Evolutionary conservation across 2,797 vertebrate species (phyloP).

Genomic region (Girardinus metallicus): DNA sequence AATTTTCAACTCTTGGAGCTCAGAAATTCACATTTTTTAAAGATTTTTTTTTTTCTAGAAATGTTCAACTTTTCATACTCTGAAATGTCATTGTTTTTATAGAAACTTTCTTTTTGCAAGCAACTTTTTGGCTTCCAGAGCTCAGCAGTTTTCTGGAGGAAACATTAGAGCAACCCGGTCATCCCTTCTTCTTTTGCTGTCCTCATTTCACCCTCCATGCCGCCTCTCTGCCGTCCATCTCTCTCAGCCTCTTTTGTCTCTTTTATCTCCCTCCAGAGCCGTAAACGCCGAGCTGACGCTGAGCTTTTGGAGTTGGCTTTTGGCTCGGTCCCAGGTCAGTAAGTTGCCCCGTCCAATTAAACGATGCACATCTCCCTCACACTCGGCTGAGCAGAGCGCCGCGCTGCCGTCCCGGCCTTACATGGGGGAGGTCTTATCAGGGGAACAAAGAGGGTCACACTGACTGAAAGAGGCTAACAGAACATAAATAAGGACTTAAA

Average conservation of each 20-base stretch:
- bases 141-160: no score
- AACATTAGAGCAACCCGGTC: not conserved
- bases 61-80: no score
- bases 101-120: no score
- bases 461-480: constrained; percentile 33
- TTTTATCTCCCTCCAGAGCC: constrained; percentile 42
- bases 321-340: constrained; percentile 69
- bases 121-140: no score
- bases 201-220: not conserved
- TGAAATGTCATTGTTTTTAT: no score
- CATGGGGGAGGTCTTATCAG: constrained; percentile 57
- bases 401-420: constrained; percentile 51
- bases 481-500: constrained; percentile 19
- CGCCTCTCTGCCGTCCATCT: constrained; percentile 16
- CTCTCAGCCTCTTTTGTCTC: constrained; percentile 12
- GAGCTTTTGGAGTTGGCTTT: constrained; percentile 24
- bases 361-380: constrained; percentile 71
- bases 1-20: no score
- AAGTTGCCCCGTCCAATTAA: constrained; percentile 72
- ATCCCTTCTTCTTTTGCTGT: constrained; percentile 14
- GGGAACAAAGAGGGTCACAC: constrained; percentile 34
- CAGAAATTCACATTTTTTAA: no score
- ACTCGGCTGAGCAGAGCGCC: constrained; percentile 52
- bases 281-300: constrained; percentile 37
- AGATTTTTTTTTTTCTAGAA: no score